phyloP scores from a whole-genome alignment of 2,113 vertebrate genomes.

The Conger conger region DNA sequence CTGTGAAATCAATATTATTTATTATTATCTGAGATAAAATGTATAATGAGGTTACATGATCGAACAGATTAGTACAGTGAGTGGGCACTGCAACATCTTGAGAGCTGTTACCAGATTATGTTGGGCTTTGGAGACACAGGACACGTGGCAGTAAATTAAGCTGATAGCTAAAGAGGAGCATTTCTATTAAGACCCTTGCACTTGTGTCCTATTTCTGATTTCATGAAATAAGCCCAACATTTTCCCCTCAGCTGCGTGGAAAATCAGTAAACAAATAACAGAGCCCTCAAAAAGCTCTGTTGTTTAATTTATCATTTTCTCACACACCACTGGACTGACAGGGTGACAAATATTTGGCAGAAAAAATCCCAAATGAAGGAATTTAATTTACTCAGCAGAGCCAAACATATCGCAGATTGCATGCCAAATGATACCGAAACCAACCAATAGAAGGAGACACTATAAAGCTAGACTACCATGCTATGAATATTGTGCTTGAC shows the following conservation, averaged over 20 bases:
- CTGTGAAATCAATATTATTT: slow-evolving; percentile 41
- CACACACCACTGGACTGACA: neutral
- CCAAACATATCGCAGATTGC: neutral
- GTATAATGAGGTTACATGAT: slow-evolving; percentile 6
- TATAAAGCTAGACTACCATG: slow-evolving; percentile 12
- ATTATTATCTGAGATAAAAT: slow-evolving; percentile 37
- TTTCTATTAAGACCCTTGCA: no score
- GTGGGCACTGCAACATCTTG: slow-evolving; percentile 45
- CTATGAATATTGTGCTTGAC: neutral
- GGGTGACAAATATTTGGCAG: neutral
- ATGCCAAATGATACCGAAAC: neutral
- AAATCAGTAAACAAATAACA: no score
- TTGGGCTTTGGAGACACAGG: slow-evolving; percentile 47
- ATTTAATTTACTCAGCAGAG: neutral
- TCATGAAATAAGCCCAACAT: no score
- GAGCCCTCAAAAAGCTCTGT: neutral
- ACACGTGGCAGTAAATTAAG: slow-evolving; percentile 53
- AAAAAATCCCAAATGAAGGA: neutral
- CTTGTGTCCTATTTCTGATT: no score
- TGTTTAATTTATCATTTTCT: neutral
- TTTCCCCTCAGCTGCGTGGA: no score
- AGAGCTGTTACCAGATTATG: slow-evolving; percentile 47
- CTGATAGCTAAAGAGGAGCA: no score
- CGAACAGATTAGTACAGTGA: slow-evolving; percentile 39
- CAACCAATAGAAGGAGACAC: slow-evolving; percentile 30